Percentiles rank a stretch among this genome's conserved stretches.
Evolutionary conservation across 2,888 invertebrate species (phyloP).

Genomic region (Aphrophora alni): DNA sequence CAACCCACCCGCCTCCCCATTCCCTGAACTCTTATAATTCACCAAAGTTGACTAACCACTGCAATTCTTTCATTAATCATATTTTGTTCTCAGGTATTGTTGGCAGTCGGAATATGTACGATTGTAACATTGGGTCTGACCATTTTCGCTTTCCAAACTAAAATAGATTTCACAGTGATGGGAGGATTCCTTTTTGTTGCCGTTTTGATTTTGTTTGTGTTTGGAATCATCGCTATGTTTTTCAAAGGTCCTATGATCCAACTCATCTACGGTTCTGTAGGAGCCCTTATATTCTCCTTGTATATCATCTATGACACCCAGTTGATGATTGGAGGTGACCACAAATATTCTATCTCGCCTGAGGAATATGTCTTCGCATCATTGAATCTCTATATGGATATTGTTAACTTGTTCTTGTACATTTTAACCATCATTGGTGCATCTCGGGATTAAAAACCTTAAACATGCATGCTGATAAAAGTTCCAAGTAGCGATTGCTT

Average conservation of each 20-base stretch:
- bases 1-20: too few species aligned
- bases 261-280: conserved; percentile 81
- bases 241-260: conserved; percentile 64
- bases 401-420: conserved; percentile 52
- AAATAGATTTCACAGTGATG: conserved; percentile 82
- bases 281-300: conserved; percentile 86
- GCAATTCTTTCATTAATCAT: too few species aligned
- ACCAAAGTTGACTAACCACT: too few species aligned
- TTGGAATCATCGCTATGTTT: conserved; percentile 77
- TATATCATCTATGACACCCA: conserved; percentile 93
- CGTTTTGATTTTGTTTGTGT: conserved; percentile 75
- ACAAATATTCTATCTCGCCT: conserved; percentile 88
- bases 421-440: conserved; percentile 64
- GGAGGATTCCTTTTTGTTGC: conserved; percentile 80
- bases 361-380: conserved; percentile 76
- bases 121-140: conserved; percentile 85
- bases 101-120: conserved; percentile 91
- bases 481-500: neutral
- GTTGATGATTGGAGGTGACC: conserved; percentile 86
- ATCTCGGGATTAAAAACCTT: conserved; percentile 28
- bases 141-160: conserved; percentile 92
- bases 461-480: neutral
- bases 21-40: too few species aligned
- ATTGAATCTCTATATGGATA: conserved; percentile 51
- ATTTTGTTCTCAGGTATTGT: conserved; percentile 66